phyloP scores from a whole-genome alignment of 2,888 invertebrate genomes.

The Campoplex capitator region DNA sequence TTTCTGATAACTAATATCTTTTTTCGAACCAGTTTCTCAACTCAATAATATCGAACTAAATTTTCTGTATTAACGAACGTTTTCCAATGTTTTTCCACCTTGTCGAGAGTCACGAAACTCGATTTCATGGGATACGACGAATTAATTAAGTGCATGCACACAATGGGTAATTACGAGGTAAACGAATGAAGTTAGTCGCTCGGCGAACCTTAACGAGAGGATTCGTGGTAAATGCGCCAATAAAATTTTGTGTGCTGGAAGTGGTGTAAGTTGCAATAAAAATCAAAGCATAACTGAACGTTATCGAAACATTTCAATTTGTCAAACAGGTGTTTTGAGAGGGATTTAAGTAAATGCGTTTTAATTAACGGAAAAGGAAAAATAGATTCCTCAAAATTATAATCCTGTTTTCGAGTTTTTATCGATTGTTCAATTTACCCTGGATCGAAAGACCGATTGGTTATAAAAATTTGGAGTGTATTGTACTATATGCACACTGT shows the following conservation, averaged over 20 bases:
- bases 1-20: neutral
- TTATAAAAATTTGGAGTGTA: neutral
- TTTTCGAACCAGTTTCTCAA: neutral
- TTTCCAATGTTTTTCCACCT: neutral
- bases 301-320: neutral
- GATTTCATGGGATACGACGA: neutral
- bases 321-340: neutral
- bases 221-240: neutral
- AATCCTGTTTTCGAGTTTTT: neutral
- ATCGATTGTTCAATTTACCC: neutral
- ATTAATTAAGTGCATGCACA: constrained; percentile 23
- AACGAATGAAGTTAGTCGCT: constrained; percentile 5
- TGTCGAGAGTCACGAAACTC: neutral
- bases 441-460: neutral
- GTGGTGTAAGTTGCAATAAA: neutral
- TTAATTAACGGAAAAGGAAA: neutral
- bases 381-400: too few relatives aligned
- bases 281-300: neutral
- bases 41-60: neutral
- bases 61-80: neutral
- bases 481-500: constrained; percentile 30
- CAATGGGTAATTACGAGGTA: constrained; percentile 18
- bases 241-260: neutral
- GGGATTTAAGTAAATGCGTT: neutral
- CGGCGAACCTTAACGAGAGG: neutral